These are phyloP conservation scores for Drosophila monieri DNA, from an alignment of 2,888 invertebrate species.

Conservation along the genomic window DNA sequence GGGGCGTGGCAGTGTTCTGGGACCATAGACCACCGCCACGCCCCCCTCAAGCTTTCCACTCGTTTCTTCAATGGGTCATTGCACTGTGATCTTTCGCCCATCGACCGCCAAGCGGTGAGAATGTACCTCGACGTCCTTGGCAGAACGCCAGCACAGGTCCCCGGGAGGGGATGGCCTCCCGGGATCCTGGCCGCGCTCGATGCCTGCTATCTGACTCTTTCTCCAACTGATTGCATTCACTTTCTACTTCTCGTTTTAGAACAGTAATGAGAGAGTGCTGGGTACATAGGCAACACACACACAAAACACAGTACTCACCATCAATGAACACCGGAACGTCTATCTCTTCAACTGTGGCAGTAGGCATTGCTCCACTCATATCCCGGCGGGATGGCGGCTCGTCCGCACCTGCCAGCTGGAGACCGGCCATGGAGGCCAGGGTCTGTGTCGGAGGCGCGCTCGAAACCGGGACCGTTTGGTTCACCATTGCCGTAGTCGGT, in stretches of 20 bases:
- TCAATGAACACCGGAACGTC: constrained; percentile 83
- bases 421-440: constrained; percentile 80
- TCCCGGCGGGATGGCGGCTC: constrained; percentile 75
- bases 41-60: constrained; percentile 44
- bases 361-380: constrained; percentile 83
- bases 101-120: constrained; percentile 59
- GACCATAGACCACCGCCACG: constrained; percentile 6
- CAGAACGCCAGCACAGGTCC: constrained; percentile 36
- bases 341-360: constrained; percentile 83
- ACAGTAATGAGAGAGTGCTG: constrained; percentile 78
- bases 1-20: neutral
- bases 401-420: constrained; percentile 81
- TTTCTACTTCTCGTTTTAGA: constrained; percentile 8
- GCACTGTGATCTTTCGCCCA: constrained; percentile 79
- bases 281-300: constrained; percentile 69
- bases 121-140: constrained; percentile 76
- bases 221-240: constrained; percentile 67
- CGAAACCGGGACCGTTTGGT: constrained; percentile 73
- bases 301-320: constrained; percentile 83
- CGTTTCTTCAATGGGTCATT: constrained; percentile 79
- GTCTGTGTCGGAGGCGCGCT: constrained; percentile 67
- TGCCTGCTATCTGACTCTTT: constrained; percentile 74
- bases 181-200: constrained; percentile 25
- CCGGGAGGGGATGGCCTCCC: neutral
- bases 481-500: constrained; percentile 49